Base-by-base conservation (phyloP, 2,888 invertebrate genomes). In the Endotricha flammealis region DNA sequence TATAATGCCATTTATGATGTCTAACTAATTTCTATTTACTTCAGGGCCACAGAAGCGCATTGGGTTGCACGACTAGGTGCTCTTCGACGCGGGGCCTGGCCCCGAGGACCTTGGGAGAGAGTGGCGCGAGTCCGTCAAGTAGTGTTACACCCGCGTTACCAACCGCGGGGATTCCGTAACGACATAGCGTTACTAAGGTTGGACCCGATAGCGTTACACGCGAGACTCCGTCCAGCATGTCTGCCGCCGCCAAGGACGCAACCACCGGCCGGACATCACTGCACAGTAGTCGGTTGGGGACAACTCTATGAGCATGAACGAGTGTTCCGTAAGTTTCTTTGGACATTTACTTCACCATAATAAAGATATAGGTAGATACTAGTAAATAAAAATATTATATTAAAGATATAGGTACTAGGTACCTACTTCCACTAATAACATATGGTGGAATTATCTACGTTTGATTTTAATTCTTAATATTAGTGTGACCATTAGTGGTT, bases 21-120 rank as follows among this genome's bases (percentile, higher is more conserved):
- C n/a, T n/a, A n/a, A n/a, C n/a, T n/a, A n/a, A n/a, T n/a, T n/a
- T n/a, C n/a, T n/a, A n/a, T 11, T 16, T 23, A 28, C 14, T 16
- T 7, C 63, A 93, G 93, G 62, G 90, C 93, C 0, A 90, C 91
- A 40, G 90, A 91, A 51, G 92, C 92, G 29, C 91, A 92, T 59
- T 94, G 94, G 94, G 93, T 94, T 13, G 94, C 93, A 0, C 87
- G 94, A n/a, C 79, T 94, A 12, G 94, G 94, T 6, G 91, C 93
- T 6, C 76, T 93, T 1, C 86, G 94, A 0, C 88, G 93, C 30
- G 93, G 92, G 10, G 90, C 91, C 7, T 90, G 91, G 64, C 89
- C 93, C 12, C 90, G 92, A 4, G 93, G 93, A 1, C 93, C 94
- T 0, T 92, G 92, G 76, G 94, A 94, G 66, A 91, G 91, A 48